Evolutionary conservation across 2,888 invertebrate genomes (phyloP), one percentile per base, ranked within the genome.

Genomic region (Punctoribates punctum): DNA sequence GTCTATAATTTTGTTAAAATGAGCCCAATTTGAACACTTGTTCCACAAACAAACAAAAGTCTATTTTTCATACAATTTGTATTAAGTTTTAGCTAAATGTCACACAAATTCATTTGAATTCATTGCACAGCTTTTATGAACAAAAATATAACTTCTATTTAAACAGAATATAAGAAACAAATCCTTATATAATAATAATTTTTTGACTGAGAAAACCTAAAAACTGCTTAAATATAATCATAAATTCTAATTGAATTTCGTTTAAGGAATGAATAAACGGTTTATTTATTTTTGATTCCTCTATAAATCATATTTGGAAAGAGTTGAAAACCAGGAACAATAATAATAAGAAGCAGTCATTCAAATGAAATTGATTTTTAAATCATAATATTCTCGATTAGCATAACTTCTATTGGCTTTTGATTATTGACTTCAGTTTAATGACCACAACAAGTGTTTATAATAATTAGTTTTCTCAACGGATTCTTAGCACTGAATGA

Each of bases 391-490:
- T 51, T 34, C 34, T 34, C 34, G 34, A 34, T 51, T 51, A 51
- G 51, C 51, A 51, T 51, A 51, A 51, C 15, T 51, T 51, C n/a
- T n/a, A 51, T 51, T n/a, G n/a, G n/a, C 13, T 51, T n/a, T 51
- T 51, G 34, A 34, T 34, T 34, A 34, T 34, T 34, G 5, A 34
- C 34, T 34, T 20, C 13, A 67, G 67, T 38, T 38, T 67, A 67
- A 67, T 67, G 67, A 67, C 67, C 67, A 67, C 67, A 67, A 67
- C 6, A 67, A 67, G 38, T 38, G 60, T 27, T 60, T 27, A 4
- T 60, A 11, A 29, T 60, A 29, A 23, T 4, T 60, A 4, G 8
- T 60, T 27, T 60, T 34, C 8, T 34, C 34, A 34, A 8, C 8
- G 13, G 27, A 60, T 60, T 60, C 27, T 27, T 60, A 60, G 6